phyloP scores from a whole-genome alignment of 2,113 vertebrate genomes.

The Mesembrinibis cayennensis region DNA sequence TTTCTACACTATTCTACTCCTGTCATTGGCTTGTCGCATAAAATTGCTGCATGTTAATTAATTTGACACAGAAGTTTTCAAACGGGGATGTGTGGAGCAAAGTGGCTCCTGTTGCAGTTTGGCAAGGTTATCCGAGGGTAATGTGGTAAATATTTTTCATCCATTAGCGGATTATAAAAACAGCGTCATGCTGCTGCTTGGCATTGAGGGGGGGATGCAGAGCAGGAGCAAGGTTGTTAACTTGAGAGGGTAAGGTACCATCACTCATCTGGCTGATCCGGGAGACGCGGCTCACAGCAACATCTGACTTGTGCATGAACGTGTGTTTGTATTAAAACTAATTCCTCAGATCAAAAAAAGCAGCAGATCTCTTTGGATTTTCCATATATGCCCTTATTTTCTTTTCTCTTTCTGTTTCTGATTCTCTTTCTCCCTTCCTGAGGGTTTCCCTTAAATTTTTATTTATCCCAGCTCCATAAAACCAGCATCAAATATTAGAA shows the following conservation, averaged over 20 bases:
- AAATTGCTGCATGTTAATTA: background rate
- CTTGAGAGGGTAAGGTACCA: background rate
- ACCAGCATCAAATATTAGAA: background rate
- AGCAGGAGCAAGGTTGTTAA: background rate
- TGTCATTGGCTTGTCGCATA: background rate
- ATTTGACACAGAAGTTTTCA: background rate
- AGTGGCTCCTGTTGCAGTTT: background rate
- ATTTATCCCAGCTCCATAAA: background rate
- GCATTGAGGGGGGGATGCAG: background rate
- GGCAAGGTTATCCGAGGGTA: background rate
- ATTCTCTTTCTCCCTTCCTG: background rate
- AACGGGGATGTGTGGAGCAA: fast-evolving
- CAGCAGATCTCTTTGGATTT: background rate
- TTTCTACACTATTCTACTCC: background rate
- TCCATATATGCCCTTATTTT: background rate
- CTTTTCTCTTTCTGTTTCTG: background rate
- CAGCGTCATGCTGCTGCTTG: background rate
- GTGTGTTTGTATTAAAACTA: background rate
- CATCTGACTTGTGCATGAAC: fast-evolving
- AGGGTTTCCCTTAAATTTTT: background rate
- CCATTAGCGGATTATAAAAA: background rate
- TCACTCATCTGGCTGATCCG: background rate
- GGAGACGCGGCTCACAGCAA: background rate
- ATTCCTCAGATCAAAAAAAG: background rate
- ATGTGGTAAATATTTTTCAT: background rate